Base-by-base conservation (phyloP, 2,888 invertebrate species). In the Eristalinus aeneus region DNA sequence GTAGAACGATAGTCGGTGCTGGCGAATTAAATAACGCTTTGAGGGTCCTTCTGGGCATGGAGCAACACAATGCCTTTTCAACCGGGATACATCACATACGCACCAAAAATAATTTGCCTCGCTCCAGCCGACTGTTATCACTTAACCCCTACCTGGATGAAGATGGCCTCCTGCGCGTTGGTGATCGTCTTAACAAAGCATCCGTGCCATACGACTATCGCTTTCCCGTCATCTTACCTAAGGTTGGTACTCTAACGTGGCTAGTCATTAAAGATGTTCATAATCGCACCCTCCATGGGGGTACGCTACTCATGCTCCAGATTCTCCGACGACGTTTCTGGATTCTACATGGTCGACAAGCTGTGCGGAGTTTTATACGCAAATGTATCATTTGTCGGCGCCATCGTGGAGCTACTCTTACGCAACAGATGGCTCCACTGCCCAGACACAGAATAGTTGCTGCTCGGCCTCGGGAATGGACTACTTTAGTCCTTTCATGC, bases 331-430 rank as follows among this genome's bases (percentile, higher is more conserved):
- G 11, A 12, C 64, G n/a, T 11, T 64, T 20, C 39, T 64, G 46
- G 27, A 46, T 64, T 39, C 11, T 64, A 20, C 39, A 64, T n/a
- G 23, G 22, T 27, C 11, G 64, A n/a, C 69, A 69, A 53, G 16
- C 71, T 16, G 58, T 78, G 1, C 16, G 53, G 5, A 60, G n/a
- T 5, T 61, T 27, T n/a, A 20, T 77, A 16, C 63, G 31, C 22
- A 58, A 5, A n/a, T 71, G 6, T 39, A 8, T 39, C n/a, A 8
- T 39, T 39, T 39, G 39, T 6, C 39, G 39, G 39, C 39, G 39
- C n/a, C 60, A 79, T 16, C 72, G 73, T 23, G 60, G 72, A 11
- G 53, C 34, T 10, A 56, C 36, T 11, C 31, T 73, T 12, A 54
- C 20, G 11, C 63, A 63, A 34, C 36, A 63, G 36, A 63, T 36